Conservation (phyloP, 2,888 invertebrate species). For the Geophilus truncorum region DNA sequence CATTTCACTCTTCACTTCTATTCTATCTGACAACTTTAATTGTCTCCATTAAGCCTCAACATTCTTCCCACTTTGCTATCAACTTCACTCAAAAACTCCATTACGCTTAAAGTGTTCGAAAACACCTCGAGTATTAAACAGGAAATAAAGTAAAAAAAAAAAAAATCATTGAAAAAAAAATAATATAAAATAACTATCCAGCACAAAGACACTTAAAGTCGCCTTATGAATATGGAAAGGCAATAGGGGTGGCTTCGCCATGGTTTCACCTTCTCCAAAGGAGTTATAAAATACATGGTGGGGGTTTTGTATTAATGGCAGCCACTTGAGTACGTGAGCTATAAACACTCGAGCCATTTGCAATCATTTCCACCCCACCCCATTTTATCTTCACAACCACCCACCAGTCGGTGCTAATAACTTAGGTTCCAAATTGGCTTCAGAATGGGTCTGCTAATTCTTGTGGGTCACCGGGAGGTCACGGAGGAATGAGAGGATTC, state of each 20-base stretch:
- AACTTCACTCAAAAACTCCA: slow-evolving; percentile 20
- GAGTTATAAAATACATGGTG: background rate
- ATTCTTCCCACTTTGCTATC: slow-evolving; percentile 20
- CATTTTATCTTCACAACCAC: background rate
- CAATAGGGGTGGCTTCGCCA: background rate
- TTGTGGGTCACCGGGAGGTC: background rate
- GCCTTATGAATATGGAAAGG: background rate
- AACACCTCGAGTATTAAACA: background rate
- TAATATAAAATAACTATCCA: background rate
- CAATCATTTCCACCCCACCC: slow-evolving; percentile 5
- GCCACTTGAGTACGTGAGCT: background rate
- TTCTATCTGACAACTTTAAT: background rate
- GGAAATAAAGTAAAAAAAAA: background rate
- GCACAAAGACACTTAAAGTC: background rate
- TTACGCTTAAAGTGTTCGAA: slow-evolving; percentile 14
- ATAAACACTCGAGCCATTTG: slow-evolving; percentile 12
- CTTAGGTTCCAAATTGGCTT: background rate
- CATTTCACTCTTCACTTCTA: background rate
- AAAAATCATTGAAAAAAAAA: background rate
- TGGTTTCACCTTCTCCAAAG: background rate
- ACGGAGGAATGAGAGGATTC: background rate
- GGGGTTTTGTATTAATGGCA: background rate
- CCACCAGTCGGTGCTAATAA: background rate
- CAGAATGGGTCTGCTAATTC: background rate
- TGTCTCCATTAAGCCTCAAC: slow-evolving; percentile 16